These are phyloP conservation scores for Remorina albescens DNA, from an alignment of 2,797 vertebrate genomes.

Conservation along the genomic window DNA sequence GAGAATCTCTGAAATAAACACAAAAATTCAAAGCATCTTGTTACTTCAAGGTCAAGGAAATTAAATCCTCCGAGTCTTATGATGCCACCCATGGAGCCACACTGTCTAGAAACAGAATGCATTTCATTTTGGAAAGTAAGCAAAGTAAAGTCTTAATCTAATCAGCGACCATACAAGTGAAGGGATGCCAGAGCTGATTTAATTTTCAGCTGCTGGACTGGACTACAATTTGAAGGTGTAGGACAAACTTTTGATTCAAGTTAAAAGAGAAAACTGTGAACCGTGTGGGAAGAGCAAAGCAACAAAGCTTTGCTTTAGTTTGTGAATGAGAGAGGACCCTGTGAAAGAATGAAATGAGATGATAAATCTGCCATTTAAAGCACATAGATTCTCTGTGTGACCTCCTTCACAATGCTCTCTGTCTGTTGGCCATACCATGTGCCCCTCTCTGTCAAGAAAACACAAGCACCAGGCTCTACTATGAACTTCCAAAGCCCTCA, in stretches of 20 bases:
- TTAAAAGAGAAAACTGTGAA: conserved; percentile 45
- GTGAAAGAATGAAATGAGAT: conserved; percentile 20
- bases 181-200: background rate
- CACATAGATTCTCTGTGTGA: conserved; percentile 7
- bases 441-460: conserved; percentile 14
- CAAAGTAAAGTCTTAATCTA: background rate
- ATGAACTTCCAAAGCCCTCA: conserved; percentile 24
- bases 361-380: conserved; percentile 39
- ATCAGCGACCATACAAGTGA: background rate
- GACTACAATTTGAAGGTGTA: conserved; percentile 20
- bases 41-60: background rate
- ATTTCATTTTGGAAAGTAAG: background rate
- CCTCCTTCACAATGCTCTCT: conserved; percentile 6
- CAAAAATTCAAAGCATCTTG: background rate
- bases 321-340: conserved; percentile 5
- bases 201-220: conserved; percentile 19
- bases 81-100: background rate
- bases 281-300: conserved; percentile 43
- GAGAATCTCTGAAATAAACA: background rate
- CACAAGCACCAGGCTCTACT: conserved; percentile 16
- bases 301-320: conserved; percentile 11
- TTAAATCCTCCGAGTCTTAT: background rate
- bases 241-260: conserved; percentile 35
- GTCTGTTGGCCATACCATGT: conserved; percentile 3
- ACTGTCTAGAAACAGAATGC: background rate